These are phyloP conservation scores for Epicauta chinensis DNA, from an alignment of 1,140 invertebrate species.

Conservation along the genomic window DNA sequence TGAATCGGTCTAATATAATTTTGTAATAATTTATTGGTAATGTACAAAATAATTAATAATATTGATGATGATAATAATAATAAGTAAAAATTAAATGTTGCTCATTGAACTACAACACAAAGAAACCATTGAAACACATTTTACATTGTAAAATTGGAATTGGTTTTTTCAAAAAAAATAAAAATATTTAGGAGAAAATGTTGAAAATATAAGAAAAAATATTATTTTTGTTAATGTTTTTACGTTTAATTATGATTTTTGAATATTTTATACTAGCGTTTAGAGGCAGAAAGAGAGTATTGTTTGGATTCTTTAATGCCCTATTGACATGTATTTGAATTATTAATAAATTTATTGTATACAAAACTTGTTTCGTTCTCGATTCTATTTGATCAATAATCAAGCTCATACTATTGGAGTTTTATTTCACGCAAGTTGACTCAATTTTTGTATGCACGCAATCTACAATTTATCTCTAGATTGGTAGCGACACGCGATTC, in stretches of 20 bases:
- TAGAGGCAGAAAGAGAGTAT: no score
- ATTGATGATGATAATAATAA: constrained; percentile 12
- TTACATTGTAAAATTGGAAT: constrained; percentile 16
- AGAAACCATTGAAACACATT: not conserved
- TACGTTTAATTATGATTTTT: constrained; percentile 15
- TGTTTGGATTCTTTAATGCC: no score
- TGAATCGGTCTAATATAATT: constrained; percentile 34
- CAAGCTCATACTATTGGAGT: no score
- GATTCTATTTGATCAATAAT: no score
- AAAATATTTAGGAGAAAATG: no score
- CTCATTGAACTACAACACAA: constrained; percentile 4
- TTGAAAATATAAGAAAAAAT: constrained; percentile 7
- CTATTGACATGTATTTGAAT: constrained; percentile 16
- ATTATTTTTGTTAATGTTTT: constrained; percentile 24
- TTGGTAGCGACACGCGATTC: no score
- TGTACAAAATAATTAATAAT: not conserved
- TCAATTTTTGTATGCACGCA: no score
- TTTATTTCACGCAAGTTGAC: no score
- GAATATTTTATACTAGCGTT: constrained; percentile 12
- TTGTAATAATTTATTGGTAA: constrained; percentile 21
- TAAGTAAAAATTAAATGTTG: constrained; percentile 19
- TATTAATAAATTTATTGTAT: constrained; percentile 17
- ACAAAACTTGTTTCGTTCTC: not conserved
- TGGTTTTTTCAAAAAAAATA: constrained; percentile 19
- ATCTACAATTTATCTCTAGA: no score